Evolutionary conservation across 1,140 invertebrate species (phyloP).

Genomic region (Harlomillsia oculata): DNA sequence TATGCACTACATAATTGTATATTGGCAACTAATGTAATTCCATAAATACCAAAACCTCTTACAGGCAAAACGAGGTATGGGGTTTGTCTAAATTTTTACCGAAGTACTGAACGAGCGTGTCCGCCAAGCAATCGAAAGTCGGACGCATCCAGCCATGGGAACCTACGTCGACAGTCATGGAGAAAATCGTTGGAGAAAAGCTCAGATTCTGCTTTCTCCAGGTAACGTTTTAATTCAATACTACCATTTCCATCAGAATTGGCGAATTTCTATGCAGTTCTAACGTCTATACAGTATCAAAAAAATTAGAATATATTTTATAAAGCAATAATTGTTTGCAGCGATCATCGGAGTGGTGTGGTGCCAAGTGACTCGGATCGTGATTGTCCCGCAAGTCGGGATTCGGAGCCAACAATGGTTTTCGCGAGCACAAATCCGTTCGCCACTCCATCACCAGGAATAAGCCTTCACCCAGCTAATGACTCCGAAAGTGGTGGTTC

Average conservation of each 20-base stretch:
- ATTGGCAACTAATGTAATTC: background rate
- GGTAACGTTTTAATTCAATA: conserved; percentile 47
- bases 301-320: background rate
- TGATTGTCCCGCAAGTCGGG: conserved; percentile 56
- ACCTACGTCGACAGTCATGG: conserved; percentile 71
- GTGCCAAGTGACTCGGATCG: conserved; percentile 74
- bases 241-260: no score
- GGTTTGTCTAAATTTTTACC: conserved; percentile 97
- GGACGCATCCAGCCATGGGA: conserved; percentile 42
- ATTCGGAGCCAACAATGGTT: conserved; percentile 49
- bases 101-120: conserved; percentile 62
- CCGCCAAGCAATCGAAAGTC: conserved; percentile 38
- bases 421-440: conserved; percentile 26
- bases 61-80: conserved; percentile 80
- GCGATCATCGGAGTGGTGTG: conserved; percentile 80
- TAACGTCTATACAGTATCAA: background rate
- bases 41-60: conserved; percentile 20
- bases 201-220: conserved; percentile 82
- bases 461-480: conserved; percentile 53
- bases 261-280: no score
- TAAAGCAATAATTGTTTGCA: conserved; percentile 38
- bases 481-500: conserved; percentile 80
- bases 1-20: background rate
- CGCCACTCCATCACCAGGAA: conserved; percentile 48
- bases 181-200: conserved; percentile 80